Evolutionary conservation across 2,888 invertebrate genomes (phyloP), one percentile per base, ranked within the genome.

Genomic region (Hypomecis atomaria): DNA sequence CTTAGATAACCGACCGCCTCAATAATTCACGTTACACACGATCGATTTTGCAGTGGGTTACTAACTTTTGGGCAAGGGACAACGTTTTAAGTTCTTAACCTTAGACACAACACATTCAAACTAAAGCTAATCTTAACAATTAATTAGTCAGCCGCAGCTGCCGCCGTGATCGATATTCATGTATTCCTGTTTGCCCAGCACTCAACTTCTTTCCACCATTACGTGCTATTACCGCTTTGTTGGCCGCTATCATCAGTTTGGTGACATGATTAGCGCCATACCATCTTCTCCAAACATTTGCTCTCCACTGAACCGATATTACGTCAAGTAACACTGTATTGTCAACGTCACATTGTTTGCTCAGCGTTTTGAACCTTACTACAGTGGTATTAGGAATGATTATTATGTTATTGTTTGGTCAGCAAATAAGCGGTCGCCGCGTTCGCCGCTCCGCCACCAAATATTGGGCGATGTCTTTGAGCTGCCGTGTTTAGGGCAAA

Each of bases 401-500:
- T 65, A 73, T 62, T 62, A 52, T 59, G 65, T 68, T 69, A 59
- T 58, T 75, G 66, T 78, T 76, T 70, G 70, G 33, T 55, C 36
- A 54, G 77, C 70, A 82, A 83, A 81, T 75, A 82, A 71, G 44
- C 50, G 65, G 73, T 62, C 75, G 76, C 81, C 73, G 77, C 81
- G 83, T 75, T 77, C 72, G 79, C 81, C 77, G 82, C 79, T 76
- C 74, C 80, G 78, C 76, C 77, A 80, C 81, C 83, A 85, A 86
- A 85, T 79, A 82, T 65, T 71, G 68, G 73, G 70, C 74, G 71
- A 73, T 73, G 79, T 77, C 88, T 89, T 88, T 88, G 86, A 85
- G 87, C 87, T 87, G 87, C 87, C 88, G 87, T 80, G 77, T 76
- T 77, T 71, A 56, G 63, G 70, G 66, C 84, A 83, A 69, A 85